Percentiles rank a stretch among this genome's conserved stretches.
Evolutionary conservation across 30 jellyfish, hydroid and myxozoan species (phyloP).

Genomic region (Aurelia coerulea): DNA sequence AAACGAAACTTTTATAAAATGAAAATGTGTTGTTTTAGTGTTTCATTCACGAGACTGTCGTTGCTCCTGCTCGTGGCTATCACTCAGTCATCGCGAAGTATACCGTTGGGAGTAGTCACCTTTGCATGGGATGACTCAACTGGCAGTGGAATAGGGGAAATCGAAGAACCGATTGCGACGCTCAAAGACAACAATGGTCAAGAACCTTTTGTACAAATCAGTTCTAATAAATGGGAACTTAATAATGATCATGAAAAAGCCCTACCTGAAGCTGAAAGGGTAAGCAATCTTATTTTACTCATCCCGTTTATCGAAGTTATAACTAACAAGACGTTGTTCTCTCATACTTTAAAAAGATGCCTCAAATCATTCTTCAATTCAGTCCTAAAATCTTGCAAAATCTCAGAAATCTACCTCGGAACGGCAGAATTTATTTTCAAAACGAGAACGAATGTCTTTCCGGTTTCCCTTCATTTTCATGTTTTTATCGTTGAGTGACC

Average conservation of each 20-base stretch:
- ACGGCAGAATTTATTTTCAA: too few species aligned
- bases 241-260: not conserved
- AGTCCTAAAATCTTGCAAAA: too few species aligned
- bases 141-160: constrained; percentile 65
- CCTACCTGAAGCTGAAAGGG: constrained; percentile 39
- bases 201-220: constrained; percentile 16
- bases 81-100: constrained; percentile 7
- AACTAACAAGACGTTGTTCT: too few species aligned
- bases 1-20: not conserved
- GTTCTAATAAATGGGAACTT: constrained; percentile 9
- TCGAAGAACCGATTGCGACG: constrained; percentile 25
- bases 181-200: constrained; percentile 13
- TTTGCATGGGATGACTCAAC: constrained; percentile 50
- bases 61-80: constrained; percentile 13
- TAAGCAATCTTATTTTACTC: not conserved
- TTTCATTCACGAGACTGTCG: not conserved
- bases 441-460: too few species aligned
- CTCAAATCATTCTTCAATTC: too few species aligned
- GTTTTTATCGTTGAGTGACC: too few species aligned
- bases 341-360: too few species aligned
- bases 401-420: too few species aligned
- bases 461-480: too few species aligned
- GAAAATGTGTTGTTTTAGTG: not conserved
- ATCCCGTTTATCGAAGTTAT: too few species aligned
- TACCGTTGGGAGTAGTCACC: constrained; percentile 18